These are phyloP conservation scores for Malurus melanocephalus DNA, from an alignment of 2,113 vertebrate species.

Conservation along the genomic window DNA sequence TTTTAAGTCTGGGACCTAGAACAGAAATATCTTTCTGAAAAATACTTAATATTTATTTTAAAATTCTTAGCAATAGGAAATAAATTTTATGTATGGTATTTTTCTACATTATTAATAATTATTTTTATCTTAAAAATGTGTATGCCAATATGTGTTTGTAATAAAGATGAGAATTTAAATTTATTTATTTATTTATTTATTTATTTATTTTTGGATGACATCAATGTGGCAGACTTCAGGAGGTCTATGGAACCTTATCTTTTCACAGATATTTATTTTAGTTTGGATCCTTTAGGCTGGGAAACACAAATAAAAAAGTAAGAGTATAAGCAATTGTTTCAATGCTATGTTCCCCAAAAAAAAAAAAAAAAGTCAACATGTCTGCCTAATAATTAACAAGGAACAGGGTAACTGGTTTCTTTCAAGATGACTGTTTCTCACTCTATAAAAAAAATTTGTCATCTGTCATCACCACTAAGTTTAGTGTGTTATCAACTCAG, in stretches of 20 bases:
- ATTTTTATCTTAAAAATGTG: not conserved
- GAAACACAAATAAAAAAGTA: not conserved
- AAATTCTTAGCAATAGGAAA: not conserved
- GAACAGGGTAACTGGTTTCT: not conserved
- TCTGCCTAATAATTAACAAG: not conserved
- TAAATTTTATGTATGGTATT: not conserved
- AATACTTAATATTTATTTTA: not conserved
- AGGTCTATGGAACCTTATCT: not conserved
- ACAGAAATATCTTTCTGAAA: not conserved
- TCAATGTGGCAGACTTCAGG: not conserved
- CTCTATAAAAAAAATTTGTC: fast-evolving
- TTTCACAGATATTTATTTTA: not conserved
- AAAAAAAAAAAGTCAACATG: not conserved
- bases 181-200: not conserved
- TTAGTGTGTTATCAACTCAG: not conserved
- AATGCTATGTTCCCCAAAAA: fast-evolving
- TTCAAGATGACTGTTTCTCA: not conserved
- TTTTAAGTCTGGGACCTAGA: not conserved
- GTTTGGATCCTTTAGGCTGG: not conserved
- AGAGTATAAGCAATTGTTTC: not conserved
- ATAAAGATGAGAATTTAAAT: not conserved
- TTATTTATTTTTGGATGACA: not conserved
- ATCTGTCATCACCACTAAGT: not conserved
- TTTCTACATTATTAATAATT: not conserved
- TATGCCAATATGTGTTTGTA: not conserved